Evolutionary conservation across 1,140 invertebrate species (phyloP), one percentile per base, ranked within the genome.

Genomic region (Calephelis virginiensis): DNA sequence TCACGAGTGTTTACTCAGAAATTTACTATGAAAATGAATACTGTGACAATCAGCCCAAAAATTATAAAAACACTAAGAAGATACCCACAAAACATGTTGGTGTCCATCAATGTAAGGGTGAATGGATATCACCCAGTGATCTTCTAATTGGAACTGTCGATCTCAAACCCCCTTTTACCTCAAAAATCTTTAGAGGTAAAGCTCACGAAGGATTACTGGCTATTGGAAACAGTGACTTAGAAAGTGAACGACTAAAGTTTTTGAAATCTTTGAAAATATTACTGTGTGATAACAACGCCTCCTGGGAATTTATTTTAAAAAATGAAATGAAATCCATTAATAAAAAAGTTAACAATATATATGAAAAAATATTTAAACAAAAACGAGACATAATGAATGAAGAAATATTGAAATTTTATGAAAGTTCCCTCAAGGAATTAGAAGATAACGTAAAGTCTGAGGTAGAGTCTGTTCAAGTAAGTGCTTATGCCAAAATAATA

Each of bases 121-220:
- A 75, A 61, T 91, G 89, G 89, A 67, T 69, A 45, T 91, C 89
- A 17, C 89, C 89, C 10, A 91, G 89, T 73, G 89, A 91, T 71
- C 66, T 78, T 63, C 64, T 89, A 61, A 83, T 91, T 66, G 85
- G 75, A 37, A 75, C 78, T 68, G 38, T 91, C 72, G 76, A 87
- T 61, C 68, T 91, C 9, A 71, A 75, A 46, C 84, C 86, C 38
- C 88, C 88, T 7, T 87, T 90, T 67, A 90, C 88, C 10, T 90
- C 88, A 6, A 90, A 86, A 80, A 87, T 90, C 63, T 86, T 80
- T 8, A 82, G 86, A 79, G 85, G 84, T 7, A 83, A 78, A 70
- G 82, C 86, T 48, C 88, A 90, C 61, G 75, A 83, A 78, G 86
- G 88, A 37, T 88, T 90, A 64, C 63, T 87, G 37, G 60, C 64